Percentiles rank a stretch among this genome's conserved stretches.
Evolutionary conservation across 1,140 invertebrate genomes (phyloP).

Genomic region (Neoseiulus cucumeris): DNA sequence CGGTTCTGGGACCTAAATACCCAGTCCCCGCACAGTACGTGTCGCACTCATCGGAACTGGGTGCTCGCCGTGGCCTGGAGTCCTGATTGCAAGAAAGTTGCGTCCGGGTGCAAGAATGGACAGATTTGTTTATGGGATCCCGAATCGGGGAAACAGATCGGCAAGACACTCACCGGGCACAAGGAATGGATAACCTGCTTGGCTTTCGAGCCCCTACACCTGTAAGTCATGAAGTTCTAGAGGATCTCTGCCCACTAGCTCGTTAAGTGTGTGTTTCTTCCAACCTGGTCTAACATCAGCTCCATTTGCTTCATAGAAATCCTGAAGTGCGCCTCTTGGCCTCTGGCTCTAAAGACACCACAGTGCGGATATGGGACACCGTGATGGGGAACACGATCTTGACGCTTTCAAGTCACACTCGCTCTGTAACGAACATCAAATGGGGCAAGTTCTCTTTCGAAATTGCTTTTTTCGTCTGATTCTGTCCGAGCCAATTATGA

Average conservation of each 20-base stretch:
- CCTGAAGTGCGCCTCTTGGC: constrained; percentile 55
- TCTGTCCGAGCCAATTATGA: no score
- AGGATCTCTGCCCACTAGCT: no score
- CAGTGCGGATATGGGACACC: constrained; percentile 90
- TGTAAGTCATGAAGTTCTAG: no score
- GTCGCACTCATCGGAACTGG: constrained; percentile 83
- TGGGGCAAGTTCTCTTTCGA: constrained; percentile 90
- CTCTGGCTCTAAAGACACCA: constrained; percentile 78
- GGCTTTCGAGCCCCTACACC: constrained; percentile 84
- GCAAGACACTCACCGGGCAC: constrained; percentile 53
- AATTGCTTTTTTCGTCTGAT: no score
- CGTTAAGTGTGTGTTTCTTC: no score
- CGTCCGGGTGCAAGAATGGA: constrained; percentile 88
- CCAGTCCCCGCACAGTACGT: constrained; percentile 74
- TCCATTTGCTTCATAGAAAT: constrained; percentile 43
- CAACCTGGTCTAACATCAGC: no score
- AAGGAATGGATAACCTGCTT: constrained; percentile 84
- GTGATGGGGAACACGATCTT: constrained; percentile 40
- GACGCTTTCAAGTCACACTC: constrained; percentile 51
- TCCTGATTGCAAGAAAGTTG: constrained; percentile 70
- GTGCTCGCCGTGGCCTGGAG: constrained; percentile 89
- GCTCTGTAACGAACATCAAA: constrained; percentile 72
- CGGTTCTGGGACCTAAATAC: constrained; percentile 91
- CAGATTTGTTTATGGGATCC: constrained; percentile 76
- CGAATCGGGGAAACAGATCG: constrained; percentile 61